Percentiles rank a stretch among this genome's conserved stretches.
Evolutionary conservation across 2,113 vertebrate genomes (phyloP).

Genomic region (Menura novaehollandiae): DNA sequence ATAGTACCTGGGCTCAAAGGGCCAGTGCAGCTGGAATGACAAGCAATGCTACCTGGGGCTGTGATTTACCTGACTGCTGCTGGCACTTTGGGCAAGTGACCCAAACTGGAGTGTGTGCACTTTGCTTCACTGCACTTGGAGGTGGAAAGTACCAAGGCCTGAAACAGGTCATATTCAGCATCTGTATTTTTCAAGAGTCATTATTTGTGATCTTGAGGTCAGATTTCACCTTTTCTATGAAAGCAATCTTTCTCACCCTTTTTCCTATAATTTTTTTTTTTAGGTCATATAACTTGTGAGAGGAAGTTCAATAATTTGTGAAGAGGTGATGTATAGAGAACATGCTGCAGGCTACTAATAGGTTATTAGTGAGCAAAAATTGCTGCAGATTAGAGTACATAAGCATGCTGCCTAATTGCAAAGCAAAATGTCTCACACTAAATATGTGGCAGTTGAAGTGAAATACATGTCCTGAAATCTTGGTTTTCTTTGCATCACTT

Average conservation of each 20-base stretch:
- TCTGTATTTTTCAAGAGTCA: neutral
- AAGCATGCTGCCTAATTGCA: neutral
- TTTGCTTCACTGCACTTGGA: neutral
- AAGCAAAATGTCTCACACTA: neutral
- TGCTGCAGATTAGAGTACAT: neutral
- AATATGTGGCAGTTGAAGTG: neutral
- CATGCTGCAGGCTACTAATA: neutral
- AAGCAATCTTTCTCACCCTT: neutral
- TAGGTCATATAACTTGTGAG: neutral
- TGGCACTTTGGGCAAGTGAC: neutral
- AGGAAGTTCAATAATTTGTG: neutral
- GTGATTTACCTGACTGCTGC: neutral
- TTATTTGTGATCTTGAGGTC: neutral
- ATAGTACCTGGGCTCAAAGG: neutral
- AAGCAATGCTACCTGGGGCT: neutral
- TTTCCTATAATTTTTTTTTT: neutral
- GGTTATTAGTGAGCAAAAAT: slow-evolving; percentile 32
- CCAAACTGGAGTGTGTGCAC: neutral
- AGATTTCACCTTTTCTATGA: neutral
- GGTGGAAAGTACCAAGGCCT: neutral
- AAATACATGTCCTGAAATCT: neutral
- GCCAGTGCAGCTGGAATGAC: neutral
- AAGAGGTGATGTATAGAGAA: neutral
- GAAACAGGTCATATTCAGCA: neutral
- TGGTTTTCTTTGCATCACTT: neutral